Conservation (phyloP, 2,113 vertebrate genomes). For the Raphicerus campestris region DNA sequence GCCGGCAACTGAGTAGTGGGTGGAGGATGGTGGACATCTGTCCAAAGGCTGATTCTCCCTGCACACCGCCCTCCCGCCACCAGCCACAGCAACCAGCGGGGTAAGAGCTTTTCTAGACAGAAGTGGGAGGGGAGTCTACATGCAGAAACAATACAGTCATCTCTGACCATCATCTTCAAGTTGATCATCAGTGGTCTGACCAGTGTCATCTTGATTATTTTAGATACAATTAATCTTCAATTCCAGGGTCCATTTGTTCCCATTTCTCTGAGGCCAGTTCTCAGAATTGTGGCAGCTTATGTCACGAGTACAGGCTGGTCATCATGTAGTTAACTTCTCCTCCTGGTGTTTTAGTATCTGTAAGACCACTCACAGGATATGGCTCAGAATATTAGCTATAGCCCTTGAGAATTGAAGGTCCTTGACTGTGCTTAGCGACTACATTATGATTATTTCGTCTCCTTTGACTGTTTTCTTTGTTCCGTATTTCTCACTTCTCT, state of each 20-base stretch:
- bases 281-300: background rate
- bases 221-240: background rate
- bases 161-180: background rate
- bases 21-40: background rate
- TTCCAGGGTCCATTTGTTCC: background rate
- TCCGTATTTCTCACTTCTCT: background rate
- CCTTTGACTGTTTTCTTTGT: background rate
- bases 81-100: background rate
- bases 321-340: background rate
- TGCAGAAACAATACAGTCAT: background rate
- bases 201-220: background rate
- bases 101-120: background rate
- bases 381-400: background rate
- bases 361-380: background rate
- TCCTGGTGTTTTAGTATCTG: background rate
- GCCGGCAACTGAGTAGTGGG: background rate
- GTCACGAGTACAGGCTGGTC: background rate
- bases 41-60: background rate
- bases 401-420: background rate
- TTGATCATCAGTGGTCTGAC: background rate
- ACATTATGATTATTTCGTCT: background rate
- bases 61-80: background rate
- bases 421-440: background rate
- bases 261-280: background rate
- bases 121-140: background rate